Percentiles rank a stretch among this genome's conserved stretches.
Conservation (phyloP, 2,888 invertebrate species). For the Icerya purchasi region DNA sequence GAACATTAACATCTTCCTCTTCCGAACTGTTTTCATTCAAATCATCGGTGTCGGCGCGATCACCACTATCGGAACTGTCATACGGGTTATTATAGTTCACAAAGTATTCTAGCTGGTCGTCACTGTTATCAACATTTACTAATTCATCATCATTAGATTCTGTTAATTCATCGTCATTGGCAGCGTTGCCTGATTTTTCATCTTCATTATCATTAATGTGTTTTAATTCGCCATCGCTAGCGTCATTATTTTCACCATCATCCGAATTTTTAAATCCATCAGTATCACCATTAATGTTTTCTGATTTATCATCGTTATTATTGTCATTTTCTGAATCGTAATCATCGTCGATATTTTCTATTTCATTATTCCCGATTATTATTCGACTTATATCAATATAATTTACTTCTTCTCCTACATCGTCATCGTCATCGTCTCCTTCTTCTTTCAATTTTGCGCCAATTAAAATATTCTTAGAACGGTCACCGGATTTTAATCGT, state of each 20-base stretch:
- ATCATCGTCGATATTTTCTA: background rate
- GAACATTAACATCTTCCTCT: background rate
- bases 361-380: background rate
- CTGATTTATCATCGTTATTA: background rate
- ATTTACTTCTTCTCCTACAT: constrained; percentile 23
- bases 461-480: background rate
- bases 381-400: constrained; percentile 14
- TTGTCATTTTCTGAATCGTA: background rate
- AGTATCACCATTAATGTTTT: constrained; percentile 9
- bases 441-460: constrained; percentile 14
- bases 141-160: background rate
- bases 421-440: constrained; percentile 21
- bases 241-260: background rate
- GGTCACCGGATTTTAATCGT: background rate
- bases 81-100: background rate
- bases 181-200: constrained; percentile 15
- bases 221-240: constrained; percentile 16
- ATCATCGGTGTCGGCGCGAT: constrained; percentile 21
- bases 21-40: constrained; percentile 22
- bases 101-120: background rate
- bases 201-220: constrained; percentile 18
- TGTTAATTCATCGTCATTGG: background rate
- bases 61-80: background rate
- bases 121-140: background rate
- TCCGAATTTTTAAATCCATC: constrained; percentile 5